Evolutionary conservation across 2,113 vertebrate species (phyloP).

Genomic region (Vulpes vulpes): DNA sequence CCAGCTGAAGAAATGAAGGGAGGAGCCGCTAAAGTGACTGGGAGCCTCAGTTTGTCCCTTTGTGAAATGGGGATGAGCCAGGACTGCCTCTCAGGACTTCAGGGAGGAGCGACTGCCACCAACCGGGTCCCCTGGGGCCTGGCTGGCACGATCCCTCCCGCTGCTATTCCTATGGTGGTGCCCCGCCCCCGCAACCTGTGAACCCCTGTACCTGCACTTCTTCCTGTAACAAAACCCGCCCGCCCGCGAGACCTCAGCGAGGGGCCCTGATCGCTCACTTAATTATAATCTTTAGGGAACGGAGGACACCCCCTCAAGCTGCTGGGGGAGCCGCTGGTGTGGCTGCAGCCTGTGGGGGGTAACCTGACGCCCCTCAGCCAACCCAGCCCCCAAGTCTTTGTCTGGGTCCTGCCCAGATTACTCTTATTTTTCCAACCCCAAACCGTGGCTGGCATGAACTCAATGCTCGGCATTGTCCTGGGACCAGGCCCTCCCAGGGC

Average conservation of each 20-base stretch:
- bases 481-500: background rate
- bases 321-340: accelerated
- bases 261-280: background rate
- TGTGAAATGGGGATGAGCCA: background rate
- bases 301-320: background rate
- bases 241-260: background rate
- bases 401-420: slow-evolving; percentile 68
- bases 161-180: accelerated
- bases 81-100: too few relatives aligned
- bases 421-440: slow-evolving; percentile 80
- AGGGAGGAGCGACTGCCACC: background rate
- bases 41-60: background rate
- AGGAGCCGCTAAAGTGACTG: background rate
- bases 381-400: slow-evolving; percentile 20
- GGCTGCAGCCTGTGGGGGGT: slow-evolving; percentile 9
- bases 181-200: background rate
- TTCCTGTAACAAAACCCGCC: slow-evolving; percentile 55
- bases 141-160: too few relatives aligned
- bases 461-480: slow-evolving; percentile 81
- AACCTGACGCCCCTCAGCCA: slow-evolving; percentile 3
- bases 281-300: slow-evolving; percentile 36
- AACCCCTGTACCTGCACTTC: background rate
- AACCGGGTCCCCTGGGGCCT: background rate
- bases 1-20: background rate
- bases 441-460: slow-evolving; percentile 73